These are phyloP conservation scores for Euclidia mi DNA, from an alignment of 2,888 invertebrate species.

Conservation along the genomic window DNA sequence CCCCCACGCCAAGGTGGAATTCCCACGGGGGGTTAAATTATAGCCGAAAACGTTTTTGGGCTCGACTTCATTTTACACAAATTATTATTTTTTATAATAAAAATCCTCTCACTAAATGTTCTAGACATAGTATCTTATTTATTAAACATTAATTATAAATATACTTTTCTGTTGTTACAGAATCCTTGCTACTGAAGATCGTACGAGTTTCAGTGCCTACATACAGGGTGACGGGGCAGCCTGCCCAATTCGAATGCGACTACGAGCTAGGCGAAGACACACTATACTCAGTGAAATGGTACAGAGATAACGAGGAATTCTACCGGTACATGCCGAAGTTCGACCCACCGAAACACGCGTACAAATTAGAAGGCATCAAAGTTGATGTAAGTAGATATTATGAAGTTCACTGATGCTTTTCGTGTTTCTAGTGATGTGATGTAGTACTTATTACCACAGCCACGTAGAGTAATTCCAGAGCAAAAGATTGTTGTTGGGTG, in stretches of 20 bases:
- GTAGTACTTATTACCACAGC: too few species aligned
- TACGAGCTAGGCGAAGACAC: slow-evolving; percentile 92
- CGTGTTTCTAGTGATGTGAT: neutral
- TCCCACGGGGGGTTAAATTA: too few species aligned
- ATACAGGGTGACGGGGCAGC: slow-evolving; percentile 91
- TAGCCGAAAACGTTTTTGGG: too few species aligned
- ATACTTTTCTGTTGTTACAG: slow-evolving; percentile 74
- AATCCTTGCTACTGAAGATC: slow-evolving; percentile 88
- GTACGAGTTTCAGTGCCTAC: slow-evolving; percentile 91
- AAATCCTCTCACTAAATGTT: too few species aligned
- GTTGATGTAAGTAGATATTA: slow-evolving; percentile 91
- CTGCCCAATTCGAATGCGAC: slow-evolving; percentile 91
- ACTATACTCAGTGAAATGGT: slow-evolving; percentile 95
- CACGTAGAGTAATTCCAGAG: too few species aligned
- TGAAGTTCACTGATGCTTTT: slow-evolving; percentile 2
- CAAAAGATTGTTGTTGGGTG: too few species aligned
- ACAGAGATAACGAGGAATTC: slow-evolving; percentile 96
- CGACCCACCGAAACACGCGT: slow-evolving; percentile 92
- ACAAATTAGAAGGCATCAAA: slow-evolving; percentile 92
- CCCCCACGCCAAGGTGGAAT: too few species aligned
- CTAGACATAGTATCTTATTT: too few species aligned
- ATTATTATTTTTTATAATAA: too few species aligned
- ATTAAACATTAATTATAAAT: neutral
- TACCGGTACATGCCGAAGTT: slow-evolving; percentile 94
- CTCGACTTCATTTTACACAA: too few species aligned